These are phyloP conservation scores for Eurypyga helias DNA, from an alignment of 2,113 vertebrate species.

Conservation along the genomic window DNA sequence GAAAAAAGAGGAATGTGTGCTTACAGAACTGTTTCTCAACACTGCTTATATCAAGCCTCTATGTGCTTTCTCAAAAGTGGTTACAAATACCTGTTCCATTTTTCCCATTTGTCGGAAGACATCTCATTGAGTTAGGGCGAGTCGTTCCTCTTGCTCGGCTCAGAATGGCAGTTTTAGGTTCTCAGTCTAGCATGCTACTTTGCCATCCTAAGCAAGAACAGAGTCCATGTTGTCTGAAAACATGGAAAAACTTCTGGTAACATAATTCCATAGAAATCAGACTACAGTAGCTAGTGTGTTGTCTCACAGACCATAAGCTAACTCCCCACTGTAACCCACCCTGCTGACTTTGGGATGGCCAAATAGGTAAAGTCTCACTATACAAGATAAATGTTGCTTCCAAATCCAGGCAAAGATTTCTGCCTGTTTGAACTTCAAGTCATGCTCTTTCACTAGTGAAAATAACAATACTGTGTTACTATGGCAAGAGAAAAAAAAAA, in stretches of 20 bases:
- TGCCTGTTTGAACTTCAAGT: background rate
- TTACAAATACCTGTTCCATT: background rate
- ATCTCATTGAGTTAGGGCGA: background rate
- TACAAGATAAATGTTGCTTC: background rate
- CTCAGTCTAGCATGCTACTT: background rate
- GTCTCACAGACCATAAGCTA: background rate
- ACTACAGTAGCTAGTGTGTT: background rate
- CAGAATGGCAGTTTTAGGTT: background rate
- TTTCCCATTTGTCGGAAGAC: background rate
- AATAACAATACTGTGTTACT: background rate
- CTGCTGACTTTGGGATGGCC: background rate
- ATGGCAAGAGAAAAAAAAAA: conserved; percentile 23
- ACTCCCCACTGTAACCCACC: background rate
- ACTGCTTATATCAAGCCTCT: background rate
- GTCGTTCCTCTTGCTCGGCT: fast-evolving
- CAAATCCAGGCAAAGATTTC: background rate
- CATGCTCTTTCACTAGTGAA: background rate
- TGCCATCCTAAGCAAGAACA: background rate
- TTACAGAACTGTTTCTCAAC: background rate
- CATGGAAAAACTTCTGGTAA: background rate
- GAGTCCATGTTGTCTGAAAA: background rate
- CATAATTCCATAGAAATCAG: background rate
- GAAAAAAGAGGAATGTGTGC: background rate
- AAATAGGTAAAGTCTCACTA: background rate
- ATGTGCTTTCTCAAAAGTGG: background rate